phyloP scores from a whole-genome alignment of 2,888 invertebrate species.

The Epinotia demarniana region DNA sequence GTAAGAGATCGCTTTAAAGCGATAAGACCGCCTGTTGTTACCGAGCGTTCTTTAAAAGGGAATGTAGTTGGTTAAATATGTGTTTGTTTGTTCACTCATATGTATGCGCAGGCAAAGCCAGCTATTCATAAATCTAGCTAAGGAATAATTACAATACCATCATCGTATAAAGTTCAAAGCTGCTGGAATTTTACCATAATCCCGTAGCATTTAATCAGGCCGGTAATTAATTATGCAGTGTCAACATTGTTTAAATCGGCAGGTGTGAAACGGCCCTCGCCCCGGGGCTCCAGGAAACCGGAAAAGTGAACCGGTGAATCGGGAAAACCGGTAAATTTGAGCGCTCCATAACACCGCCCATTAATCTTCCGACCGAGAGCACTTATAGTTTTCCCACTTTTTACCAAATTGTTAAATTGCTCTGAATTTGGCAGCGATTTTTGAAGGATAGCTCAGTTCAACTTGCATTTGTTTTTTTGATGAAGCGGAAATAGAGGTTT shows the following conservation, averaged over 20 bases:
- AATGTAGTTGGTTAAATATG: too few species aligned
- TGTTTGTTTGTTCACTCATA: too few species aligned
- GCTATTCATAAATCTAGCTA: not conserved
- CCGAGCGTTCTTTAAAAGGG: too few species aligned
- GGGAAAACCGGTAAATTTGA: conserved; percentile 58
- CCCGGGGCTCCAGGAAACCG: conserved; percentile 16
- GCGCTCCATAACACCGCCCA: conserved; percentile 67
- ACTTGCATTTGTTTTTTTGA: not conserved
- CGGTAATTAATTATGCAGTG: conserved; percentile 58
- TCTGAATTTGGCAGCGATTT: not conserved
- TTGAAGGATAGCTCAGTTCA: not conserved
- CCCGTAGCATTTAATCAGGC: conserved; percentile 41
- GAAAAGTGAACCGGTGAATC: conserved; percentile 54
- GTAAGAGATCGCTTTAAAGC: too few species aligned
- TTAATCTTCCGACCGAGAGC: conserved; percentile 69
- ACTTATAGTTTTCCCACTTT: conserved; percentile 26
- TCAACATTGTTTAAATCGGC: conserved; percentile 56
- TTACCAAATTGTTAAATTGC: conserved; percentile 9
- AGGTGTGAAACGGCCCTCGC: conserved; percentile 62
- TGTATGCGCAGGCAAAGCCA: too few species aligned
- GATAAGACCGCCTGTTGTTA: too few species aligned
- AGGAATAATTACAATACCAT: not conserved
- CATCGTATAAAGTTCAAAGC: conserved; percentile 12
- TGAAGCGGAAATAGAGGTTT: not conserved
- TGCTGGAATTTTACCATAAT: conserved; percentile 30